phyloP scores from a whole-genome alignment of 1,140 invertebrate genomes.

The Proctacanthus coquilletti region DNA sequence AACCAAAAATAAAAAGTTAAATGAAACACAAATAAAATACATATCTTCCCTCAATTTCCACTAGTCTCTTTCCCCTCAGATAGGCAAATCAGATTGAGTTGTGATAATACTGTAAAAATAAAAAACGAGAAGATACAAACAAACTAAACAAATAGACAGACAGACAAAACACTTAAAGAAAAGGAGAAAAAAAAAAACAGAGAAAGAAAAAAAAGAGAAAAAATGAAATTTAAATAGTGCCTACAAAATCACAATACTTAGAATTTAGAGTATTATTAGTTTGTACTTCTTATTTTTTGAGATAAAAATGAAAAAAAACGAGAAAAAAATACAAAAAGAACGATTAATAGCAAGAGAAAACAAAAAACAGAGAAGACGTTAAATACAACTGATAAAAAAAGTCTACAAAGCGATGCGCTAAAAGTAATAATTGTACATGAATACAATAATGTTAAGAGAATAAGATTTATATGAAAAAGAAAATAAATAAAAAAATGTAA shows the following conservation, averaged over 20 bases:
- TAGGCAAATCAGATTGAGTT: too few species aligned
- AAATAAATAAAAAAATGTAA: constrained; percentile 9
- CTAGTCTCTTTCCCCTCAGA: too few species aligned
- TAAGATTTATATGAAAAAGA: constrained; percentile 5
- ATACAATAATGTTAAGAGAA: constrained; percentile 7
- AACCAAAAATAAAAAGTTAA: too few species aligned
- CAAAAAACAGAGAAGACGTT: constrained; percentile 6
- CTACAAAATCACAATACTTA: constrained; percentile 10
- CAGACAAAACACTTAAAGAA: constrained; percentile 19
- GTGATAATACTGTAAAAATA: too few species aligned
- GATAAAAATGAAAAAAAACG: constrained; percentile 27
- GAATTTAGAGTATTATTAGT: constrained; percentile 15
- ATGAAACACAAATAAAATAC: too few species aligned
- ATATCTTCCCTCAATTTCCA: too few species aligned
- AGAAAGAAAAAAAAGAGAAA: constrained; percentile 8
- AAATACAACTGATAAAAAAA: too few species aligned
- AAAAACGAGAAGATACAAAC: too few species aligned
- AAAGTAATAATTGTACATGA: too few species aligned
- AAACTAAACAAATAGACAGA: constrained; percentile 9
- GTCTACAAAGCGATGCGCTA: too few species aligned
- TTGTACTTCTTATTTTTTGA: constrained; percentile 26
- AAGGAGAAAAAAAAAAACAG: constrained; percentile 5
- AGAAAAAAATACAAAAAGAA: constrained; percentile 8
- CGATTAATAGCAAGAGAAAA: constrained; percentile 4
- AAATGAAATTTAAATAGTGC: constrained; percentile 7